Evolutionary conservation across 2,888 invertebrate genomes (phyloP), one percentile per base, ranked within the genome.

Genomic region (Vandiemenella viatica): DNA sequence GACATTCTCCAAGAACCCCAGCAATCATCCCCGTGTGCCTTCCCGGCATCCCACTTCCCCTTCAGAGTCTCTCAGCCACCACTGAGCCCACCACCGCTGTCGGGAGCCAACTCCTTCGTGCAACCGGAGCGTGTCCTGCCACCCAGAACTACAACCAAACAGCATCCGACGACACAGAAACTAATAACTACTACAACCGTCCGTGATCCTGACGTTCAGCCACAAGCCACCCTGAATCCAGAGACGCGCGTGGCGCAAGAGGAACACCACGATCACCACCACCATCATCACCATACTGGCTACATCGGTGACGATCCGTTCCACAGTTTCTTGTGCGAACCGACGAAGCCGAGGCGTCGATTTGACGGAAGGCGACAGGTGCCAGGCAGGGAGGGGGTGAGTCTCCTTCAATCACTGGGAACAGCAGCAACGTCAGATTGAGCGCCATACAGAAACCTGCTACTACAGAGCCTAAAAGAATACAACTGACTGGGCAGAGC

Each of bases 231-330:
- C 4, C 32, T 13, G n/a, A 32, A 32, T 4, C 32, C 32, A 4
- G 32, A 32, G n/a, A 32, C 32, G 4, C 3, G 10, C 2, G 32
- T 32, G 10, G n/a, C 13, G n/a, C 32, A 32, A 32, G 53, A 26
- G 32, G 44, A 43, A 49, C n/a, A n/a, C n/a, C 49, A 15, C 44
- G 50, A 22, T 26, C 45, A 52, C 40, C 15, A 17, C 37, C 51
- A 50, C 45, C 55, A 23, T 49, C 53, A 15, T 55, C 58, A 23
- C 56, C 56, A 44, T 19, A 26, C 26, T 1, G 41, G 41, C 7
- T 46, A 53, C 32, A 43, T 50, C 8, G 50, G 52, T 38, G 43
- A 47, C 16, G 48, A 53, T 43, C 45, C 53, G 1, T 53, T 53
- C 41, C 53, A 53, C 42, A 53, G 50, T 19, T 53, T 50, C 40